Evolutionary conservation across 2,888 invertebrate genomes (phyloP).

Genomic region (Parnassius orleans): DNA sequence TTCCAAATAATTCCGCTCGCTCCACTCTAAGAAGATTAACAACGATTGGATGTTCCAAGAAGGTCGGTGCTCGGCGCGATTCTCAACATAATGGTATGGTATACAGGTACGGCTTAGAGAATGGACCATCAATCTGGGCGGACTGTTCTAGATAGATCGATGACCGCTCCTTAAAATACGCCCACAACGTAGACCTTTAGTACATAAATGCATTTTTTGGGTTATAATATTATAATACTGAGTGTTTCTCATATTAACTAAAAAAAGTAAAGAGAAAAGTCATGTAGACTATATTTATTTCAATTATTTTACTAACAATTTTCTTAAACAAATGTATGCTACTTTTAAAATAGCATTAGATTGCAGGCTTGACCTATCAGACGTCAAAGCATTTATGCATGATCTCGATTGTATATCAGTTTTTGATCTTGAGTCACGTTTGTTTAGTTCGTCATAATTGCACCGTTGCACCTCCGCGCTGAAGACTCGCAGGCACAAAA

Average conservation of each 20-base stretch:
- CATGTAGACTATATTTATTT: too few species aligned
- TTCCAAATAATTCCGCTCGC: slow-evolving; percentile 71
- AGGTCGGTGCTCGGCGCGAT: slow-evolving; percentile 56
- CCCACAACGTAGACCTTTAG: slow-evolving; percentile 31
- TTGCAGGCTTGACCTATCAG: neutral
- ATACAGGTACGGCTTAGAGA: slow-evolving; percentile 58
- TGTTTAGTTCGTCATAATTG: slow-evolving; percentile 78
- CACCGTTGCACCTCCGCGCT: slow-evolving; percentile 73
- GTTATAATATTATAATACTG: too few species aligned
- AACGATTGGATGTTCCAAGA: slow-evolving; percentile 76
- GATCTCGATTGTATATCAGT: slow-evolving; percentile 39
- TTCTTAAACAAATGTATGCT: too few species aligned
- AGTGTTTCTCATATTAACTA: too few species aligned
- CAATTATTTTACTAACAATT: too few species aligned
- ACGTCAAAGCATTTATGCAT: slow-evolving; percentile 9
- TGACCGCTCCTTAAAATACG: slow-evolving; percentile 41
- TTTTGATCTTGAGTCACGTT: slow-evolving; percentile 55
- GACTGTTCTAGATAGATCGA: slow-evolving; percentile 54
- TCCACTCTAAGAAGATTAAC: slow-evolving; percentile 76
- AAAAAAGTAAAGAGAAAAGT: too few species aligned
- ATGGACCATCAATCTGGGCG: slow-evolving; percentile 61
- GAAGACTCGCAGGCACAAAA: slow-evolving; percentile 78
- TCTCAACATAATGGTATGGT: slow-evolving; percentile 56
- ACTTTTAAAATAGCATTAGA: neutral
- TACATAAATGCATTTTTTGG: slow-evolving; percentile 46